These are phyloP conservation scores for Macrobrachium rosenbergii DNA, from an alignment of 1,140 invertebrate genomes.

Conservation along the genomic window DNA sequence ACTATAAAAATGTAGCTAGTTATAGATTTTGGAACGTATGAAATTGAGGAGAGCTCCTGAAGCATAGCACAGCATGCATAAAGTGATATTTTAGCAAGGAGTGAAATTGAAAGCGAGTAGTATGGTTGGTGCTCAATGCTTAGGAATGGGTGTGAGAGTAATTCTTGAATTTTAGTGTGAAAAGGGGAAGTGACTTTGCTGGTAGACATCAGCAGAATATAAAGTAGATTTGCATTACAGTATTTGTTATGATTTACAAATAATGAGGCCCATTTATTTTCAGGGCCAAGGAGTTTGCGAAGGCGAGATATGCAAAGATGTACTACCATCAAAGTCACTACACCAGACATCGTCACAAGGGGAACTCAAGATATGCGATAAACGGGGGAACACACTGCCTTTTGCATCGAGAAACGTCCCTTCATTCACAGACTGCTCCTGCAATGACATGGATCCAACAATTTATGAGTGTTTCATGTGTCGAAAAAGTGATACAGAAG, in stretches of 20 bases:
- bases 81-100: no score
- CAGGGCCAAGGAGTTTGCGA: slow-evolving; percentile 42
- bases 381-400: not conserved
- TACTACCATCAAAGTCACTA: slow-evolving; percentile 51
- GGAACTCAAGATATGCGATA: not conserved
- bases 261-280: slow-evolving; percentile 53
- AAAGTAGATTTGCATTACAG: not conserved
- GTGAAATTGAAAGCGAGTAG: not conserved
- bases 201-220: slow-evolving; percentile 9
- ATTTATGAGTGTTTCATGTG: slow-evolving; percentile 25
- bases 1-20: no score
- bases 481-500: slow-evolving; percentile 15
- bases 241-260: not conserved
- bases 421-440: not conserved
- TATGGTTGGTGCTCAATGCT: no score
- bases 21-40: no score
- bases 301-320: slow-evolving; percentile 33
- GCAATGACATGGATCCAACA: not conserved
- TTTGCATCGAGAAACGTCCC: no score
- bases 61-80: no score
- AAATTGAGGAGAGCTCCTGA: no score
- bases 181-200: slow-evolving; percentile 41
- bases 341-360: not conserved
- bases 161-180: no score
- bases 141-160: no score